Conservation (phyloP, 2,113 vertebrate species). For the Okapia johnstoni region DNA sequence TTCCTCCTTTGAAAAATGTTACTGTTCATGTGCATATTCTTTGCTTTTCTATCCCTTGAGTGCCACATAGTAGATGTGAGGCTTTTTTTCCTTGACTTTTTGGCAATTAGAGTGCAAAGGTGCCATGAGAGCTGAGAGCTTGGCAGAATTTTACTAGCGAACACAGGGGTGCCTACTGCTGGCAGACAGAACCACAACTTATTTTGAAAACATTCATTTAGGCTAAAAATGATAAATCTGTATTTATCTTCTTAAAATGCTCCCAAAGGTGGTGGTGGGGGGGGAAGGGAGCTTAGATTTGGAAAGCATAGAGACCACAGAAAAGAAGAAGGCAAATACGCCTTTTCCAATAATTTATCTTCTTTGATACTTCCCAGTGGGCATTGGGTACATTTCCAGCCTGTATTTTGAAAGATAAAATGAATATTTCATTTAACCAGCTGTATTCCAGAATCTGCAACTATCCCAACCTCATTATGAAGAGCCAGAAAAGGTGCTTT, state of each 20-base stretch:
- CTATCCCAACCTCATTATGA: background rate
- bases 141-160: conserved; percentile 49
- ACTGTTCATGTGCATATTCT: conserved; percentile 23
- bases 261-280: background rate
- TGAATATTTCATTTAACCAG: conserved; percentile 74
- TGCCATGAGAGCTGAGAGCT: conserved; percentile 50
- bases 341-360: conserved; percentile 61
- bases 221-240: conserved; percentile 66
- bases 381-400: conserved; percentile 58
- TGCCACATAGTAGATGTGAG: conserved; percentile 40
- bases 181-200: conserved; percentile 43
- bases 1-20: conserved; percentile 48
- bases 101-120: conserved; percentile 63
- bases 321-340: conserved; percentile 28
- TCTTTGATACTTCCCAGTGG: conserved; percentile 67
- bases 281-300: conserved; percentile 14
- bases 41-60: conserved; percentile 19
- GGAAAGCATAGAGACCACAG: conserved; percentile 34
- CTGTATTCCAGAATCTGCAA: conserved; percentile 58
- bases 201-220: conserved; percentile 64
- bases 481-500: background rate
- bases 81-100: background rate
- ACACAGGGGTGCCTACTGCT: conserved; percentile 17
- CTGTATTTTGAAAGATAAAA: conserved; percentile 71
- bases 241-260: conserved; percentile 68